Conservation (phyloP, 2,113 vertebrate species). For the Rissa tridactyla region DNA sequence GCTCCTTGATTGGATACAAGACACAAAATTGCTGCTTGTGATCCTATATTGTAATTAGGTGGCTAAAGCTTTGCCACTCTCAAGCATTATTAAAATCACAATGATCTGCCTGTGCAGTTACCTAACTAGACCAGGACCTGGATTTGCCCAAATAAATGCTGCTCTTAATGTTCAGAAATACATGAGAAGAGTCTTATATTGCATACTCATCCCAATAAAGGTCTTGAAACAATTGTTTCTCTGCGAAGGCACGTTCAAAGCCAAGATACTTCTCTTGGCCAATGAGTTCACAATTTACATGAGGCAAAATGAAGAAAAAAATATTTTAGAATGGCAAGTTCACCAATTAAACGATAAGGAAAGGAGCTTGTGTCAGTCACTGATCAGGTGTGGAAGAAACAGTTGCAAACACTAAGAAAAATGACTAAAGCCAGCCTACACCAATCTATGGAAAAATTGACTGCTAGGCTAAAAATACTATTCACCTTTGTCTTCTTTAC, state of each 20-base stretch:
- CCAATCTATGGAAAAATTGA: neutral
- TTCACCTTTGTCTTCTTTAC: neutral
- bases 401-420: neutral
- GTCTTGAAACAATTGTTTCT: neutral
- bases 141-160: neutral
- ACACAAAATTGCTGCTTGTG: neutral
- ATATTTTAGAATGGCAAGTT: neutral
- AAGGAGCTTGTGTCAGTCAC: neutral
- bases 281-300: neutral
- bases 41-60: neutral
- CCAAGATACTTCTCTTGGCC: neutral
- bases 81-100: neutral
- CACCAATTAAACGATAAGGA: neutral
- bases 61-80: neutral
- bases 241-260: neutral
- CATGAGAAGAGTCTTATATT: neutral
- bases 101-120: neutral
- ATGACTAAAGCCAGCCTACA: neutral
- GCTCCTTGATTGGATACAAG: neutral
- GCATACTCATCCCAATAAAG: neutral
- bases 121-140: neutral
- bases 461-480: neutral
- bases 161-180: neutral
- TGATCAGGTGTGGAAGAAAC: neutral
- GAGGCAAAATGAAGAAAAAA: neutral